Conservation (phyloP, 1,140 invertebrate genomes). For the Penaeus japonicus region DNA sequence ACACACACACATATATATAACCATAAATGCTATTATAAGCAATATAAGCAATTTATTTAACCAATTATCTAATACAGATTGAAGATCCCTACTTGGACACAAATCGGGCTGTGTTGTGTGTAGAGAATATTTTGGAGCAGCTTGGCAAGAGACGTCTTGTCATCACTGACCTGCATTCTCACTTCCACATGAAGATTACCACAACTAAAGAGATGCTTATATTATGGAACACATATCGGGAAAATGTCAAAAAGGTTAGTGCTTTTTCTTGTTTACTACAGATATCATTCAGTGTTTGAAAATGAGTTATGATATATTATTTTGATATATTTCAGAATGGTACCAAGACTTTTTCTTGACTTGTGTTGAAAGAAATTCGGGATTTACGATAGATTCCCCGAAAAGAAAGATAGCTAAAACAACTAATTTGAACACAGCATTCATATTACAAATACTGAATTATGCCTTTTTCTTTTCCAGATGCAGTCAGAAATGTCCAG, state of each 20-base stretch:
- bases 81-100: conserved; percentile 79
- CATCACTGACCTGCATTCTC: conserved; percentile 75
- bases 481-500: conserved; percentile 79
- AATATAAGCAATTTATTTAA: background rate
- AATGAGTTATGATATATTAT: too few relatives aligned
- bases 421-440: background rate
- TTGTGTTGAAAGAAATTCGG: too few relatives aligned
- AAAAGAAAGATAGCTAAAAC: too few relatives aligned
- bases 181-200: conserved; percentile 72
- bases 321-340: too few relatives aligned
- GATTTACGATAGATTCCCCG: too few relatives aligned
- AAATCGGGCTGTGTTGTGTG: conserved; percentile 73
- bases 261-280: background rate
- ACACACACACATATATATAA: background rate
- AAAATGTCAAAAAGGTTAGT: conserved; percentile 77
- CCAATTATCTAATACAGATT: conserved; percentile 66
- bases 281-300: background rate
- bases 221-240: conserved; percentile 75
- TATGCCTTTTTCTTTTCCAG: conserved; percentile 65
- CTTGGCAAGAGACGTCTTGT: conserved; percentile 74
- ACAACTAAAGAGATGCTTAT: conserved; percentile 73
- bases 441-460: background rate
- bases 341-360: too few relatives aligned
- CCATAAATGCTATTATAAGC: too few relatives aligned
- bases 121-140: conserved; percentile 76